phyloP scores from a whole-genome alignment of 1,140 invertebrate species.

The Gryon sp. region DNA sequence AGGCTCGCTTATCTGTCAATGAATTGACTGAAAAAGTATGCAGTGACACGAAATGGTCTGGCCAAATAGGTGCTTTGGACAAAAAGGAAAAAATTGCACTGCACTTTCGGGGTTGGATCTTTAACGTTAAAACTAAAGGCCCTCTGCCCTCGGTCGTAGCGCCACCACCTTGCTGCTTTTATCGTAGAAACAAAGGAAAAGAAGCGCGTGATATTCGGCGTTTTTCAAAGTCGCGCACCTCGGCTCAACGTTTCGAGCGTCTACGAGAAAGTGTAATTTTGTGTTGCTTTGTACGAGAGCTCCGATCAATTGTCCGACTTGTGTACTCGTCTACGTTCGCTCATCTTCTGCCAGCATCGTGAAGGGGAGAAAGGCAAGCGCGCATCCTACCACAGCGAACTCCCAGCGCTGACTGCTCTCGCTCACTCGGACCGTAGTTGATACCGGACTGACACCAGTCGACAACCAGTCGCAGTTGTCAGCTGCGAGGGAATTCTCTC shows the following conservation, averaged over 20 bases:
- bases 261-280: slow-evolving; percentile 1
- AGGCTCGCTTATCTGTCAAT: too few relatives aligned
- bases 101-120: slow-evolving; percentile 30
- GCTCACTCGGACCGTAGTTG: not conserved
- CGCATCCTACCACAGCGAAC: slow-evolving; percentile 30
- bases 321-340: slow-evolving; percentile 23
- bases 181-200: slow-evolving; percentile 28
- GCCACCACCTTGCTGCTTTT: slow-evolving; percentile 15
- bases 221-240: not conserved
- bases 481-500: slow-evolving; percentile 6
- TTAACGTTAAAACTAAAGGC: not conserved
- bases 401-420: slow-evolving; percentile 41
- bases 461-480: not conserved
- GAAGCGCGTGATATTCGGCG: not conserved
- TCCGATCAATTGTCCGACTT: slow-evolving; percentile 47
- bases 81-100: slow-evolving; percentile 11
- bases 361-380: slow-evolving; percentile 27
- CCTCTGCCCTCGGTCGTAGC: slow-evolving; percentile 7
- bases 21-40: too few relatives aligned
- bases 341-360: slow-evolving; percentile 37
- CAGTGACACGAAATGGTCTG: too few relatives aligned
- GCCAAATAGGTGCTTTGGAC: too few relatives aligned
- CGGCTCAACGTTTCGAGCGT: not conserved
- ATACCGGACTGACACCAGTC: slow-evolving; percentile 10
- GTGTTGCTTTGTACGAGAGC: slow-evolving; percentile 13